phyloP scores from a whole-genome alignment of 2,113 vertebrate genomes.

The Corythornis vintsioides region DNA sequence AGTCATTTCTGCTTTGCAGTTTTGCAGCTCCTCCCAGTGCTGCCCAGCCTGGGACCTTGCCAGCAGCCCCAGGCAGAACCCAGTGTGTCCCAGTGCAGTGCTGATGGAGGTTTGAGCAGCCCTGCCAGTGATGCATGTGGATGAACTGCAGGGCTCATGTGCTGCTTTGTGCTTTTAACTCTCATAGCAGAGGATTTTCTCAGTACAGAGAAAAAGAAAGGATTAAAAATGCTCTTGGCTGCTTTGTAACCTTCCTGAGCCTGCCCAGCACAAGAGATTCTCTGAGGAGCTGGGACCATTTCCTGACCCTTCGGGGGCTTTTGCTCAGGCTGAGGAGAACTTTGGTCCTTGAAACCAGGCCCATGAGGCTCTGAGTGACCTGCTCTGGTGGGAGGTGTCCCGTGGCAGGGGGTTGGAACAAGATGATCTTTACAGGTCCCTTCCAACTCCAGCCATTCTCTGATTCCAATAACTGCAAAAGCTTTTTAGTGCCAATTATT shows the following conservation, averaged over 20 bases:
- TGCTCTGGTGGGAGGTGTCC: too few relatives aligned
- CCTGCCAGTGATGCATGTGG: neutral
- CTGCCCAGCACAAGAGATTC: neutral
- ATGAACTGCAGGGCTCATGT: neutral
- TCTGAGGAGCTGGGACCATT: neutral
- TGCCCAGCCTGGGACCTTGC: neutral
- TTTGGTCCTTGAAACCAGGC: neutral
- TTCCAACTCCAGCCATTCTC: too few relatives aligned
- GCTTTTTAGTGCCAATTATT: neutral
- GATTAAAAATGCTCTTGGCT: neutral
- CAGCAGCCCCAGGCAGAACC: neutral
- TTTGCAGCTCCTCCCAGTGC: neutral
- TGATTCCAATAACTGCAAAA: neutral
- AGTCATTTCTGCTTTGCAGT: neutral
- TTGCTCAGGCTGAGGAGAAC: neutral
- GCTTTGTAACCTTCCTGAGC: neutral
- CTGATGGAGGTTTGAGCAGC: neutral
- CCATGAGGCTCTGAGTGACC: too few relatives aligned
- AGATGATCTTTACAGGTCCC: too few relatives aligned
- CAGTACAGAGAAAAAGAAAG: neutral
- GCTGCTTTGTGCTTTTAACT: neutral
- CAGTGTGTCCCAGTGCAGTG: rapidly evolving
- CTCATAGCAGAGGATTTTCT: neutral
- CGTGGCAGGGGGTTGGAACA: too few relatives aligned
- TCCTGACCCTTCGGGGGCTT: neutral